Percentiles rank a stretch among this genome's conserved stretches.
phyloP scores from a whole-genome alignment of 1,140 invertebrate species.

The Tetraneura akinire region DNA sequence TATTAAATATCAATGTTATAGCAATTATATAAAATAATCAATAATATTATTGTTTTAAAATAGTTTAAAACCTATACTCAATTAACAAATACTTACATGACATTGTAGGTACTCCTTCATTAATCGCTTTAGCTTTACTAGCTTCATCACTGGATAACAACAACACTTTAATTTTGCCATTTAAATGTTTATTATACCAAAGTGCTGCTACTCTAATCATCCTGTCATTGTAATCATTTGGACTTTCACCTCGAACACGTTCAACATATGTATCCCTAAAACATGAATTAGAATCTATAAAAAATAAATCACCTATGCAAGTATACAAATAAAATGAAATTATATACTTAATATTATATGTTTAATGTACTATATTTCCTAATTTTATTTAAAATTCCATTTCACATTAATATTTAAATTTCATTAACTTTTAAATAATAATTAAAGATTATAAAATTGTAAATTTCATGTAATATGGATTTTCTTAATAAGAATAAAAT shows the following conservation, averaged over 20 bases:
- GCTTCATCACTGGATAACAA: constrained; percentile 85
- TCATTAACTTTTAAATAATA: too few relatives aligned
- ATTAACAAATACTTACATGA: constrained; percentile 64
- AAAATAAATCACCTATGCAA: constrained; percentile 20
- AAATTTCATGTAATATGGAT: too few relatives aligned
- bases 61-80: neutral
- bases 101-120: constrained; percentile 69
- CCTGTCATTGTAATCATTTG: constrained; percentile 91
- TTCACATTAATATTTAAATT: too few relatives aligned
- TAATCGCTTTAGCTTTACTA: constrained; percentile 72
- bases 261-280: constrained; percentile 85
- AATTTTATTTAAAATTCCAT: too few relatives aligned
- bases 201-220: constrained; percentile 77
- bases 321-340: too few relatives aligned
- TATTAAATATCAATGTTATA: neutral
- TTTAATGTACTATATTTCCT: too few relatives aligned
- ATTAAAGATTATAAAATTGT: too few relatives aligned
- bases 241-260: constrained; percentile 75
- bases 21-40: too few relatives aligned
- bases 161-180: constrained; percentile 67
- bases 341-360: too few relatives aligned
- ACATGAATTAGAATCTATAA: constrained; percentile 54
- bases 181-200: constrained; percentile 76
- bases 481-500: too few relatives aligned
- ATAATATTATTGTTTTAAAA: neutral